Evolutionary conservation across 2,797 vertebrate species (phyloP).

Genomic region (Mionectes olivaceus): DNA sequence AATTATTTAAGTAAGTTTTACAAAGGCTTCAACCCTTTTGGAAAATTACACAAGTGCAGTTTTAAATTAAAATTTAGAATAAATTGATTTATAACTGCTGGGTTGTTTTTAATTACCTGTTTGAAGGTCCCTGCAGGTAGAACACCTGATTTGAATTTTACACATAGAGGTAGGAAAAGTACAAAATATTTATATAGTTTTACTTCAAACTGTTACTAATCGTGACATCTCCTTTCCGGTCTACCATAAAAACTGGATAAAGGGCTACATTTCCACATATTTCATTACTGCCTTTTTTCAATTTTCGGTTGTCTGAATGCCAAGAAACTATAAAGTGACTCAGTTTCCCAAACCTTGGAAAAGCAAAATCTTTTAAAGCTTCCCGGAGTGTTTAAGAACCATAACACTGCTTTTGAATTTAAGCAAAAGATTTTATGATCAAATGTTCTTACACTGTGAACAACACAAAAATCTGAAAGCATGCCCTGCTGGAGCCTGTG

Average conservation of each 20-base stretch:
- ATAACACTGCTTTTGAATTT: neutral
- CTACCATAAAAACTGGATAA: neutral
- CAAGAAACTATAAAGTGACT: neutral
- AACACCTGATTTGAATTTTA: slow-evolving; percentile 14
- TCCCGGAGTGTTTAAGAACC: neutral
- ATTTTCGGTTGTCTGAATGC: neutral
- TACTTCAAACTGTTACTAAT: neutral
- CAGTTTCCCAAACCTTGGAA: neutral
- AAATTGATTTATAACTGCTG: slow-evolving; percentile 17
- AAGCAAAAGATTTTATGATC: neutral
- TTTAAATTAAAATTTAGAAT: slow-evolving; percentile 46
- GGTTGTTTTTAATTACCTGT: neutral
- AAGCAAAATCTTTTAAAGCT: neutral
- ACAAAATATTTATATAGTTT: slow-evolving; percentile 16
- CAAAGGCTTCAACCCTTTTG: neutral
- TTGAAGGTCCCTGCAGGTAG: slow-evolving; percentile 15
- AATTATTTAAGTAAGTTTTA: slow-evolving; percentile 9
- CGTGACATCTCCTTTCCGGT: neutral
- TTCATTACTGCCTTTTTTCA: neutral
- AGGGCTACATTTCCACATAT: neutral
- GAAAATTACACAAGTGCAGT: slow-evolving; percentile 14
- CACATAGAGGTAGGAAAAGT: neutral
- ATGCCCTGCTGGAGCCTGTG: fast-evolving
- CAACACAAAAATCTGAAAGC: neutral
- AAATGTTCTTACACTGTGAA: neutral